Evolutionary conservation across 1,140 invertebrate species (phyloP), one percentile per base, ranked within the genome.

Genomic region (Brachionus angularis): DNA sequence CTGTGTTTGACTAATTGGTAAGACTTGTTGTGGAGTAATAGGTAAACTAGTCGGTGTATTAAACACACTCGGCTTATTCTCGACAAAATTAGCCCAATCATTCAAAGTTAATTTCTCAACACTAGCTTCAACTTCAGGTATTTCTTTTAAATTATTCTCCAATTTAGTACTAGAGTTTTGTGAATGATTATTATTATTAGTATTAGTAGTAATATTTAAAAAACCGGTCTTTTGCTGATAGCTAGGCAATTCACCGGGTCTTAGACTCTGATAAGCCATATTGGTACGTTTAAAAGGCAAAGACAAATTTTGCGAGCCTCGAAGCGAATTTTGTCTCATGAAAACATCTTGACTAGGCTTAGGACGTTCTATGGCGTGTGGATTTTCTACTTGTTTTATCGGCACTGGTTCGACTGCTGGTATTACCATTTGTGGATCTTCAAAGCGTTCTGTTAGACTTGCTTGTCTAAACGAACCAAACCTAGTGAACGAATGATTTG

Each of bases 401-500:
- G 62, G 62, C 25, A 34, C 62, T n/a, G 42, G 62, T 10, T 67
- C 62, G 21, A 47, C 62, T 42, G 36, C 27, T 1, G 49, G 67
- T 18, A 71, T 52, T 7, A 53, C 67, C 47, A 55, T 84, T 76
- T 86, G 85, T 34, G 84, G 84, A 75, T 87, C 86, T 42, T 81
- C 79, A 21, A 90, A 82, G 67, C 89, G 83, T 78, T 93, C 91
- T 12, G 90, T 92, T 4, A 93, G 78, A 61, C 88, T 87, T 23
- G 58, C 52, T 75, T 88, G 88, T 67, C 93, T 84, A 82, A 96
- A 96, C 49, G 91, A 94, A 2, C 93, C 93, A 72, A 87, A 90
- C 34, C 93, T 84, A 1, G 91, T 94, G 78, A 96, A 97, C 74
- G 90, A 89, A n/a, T 89, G 86, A 80, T 93, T 93, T 79, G 91